These are phyloP conservation scores for Limosa lapponica DNA, from an alignment of 2,797 vertebrate species.

Conservation along the genomic window DNA sequence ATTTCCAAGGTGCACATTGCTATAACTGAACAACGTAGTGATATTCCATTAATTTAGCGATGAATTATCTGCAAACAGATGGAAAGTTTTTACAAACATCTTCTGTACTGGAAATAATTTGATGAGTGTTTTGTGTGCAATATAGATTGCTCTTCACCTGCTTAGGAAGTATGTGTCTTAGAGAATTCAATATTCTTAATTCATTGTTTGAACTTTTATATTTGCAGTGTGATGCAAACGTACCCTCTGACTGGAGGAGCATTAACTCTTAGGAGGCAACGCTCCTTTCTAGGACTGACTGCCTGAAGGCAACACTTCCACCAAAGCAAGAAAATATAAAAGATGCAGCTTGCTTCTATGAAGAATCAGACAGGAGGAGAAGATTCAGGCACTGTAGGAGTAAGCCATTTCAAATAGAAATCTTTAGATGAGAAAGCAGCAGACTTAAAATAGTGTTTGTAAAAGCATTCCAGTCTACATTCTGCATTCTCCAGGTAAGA, in stretches of 20 bases:
- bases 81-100: conserved; percentile 1
- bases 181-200: conserved; percentile 16
- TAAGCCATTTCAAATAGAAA: neutral
- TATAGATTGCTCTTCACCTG: neutral
- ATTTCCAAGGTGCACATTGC: neutral
- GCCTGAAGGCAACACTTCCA: neutral
- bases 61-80: conserved; percentile 26
- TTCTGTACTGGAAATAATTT: neutral
- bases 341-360: neutral
- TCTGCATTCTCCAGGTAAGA: neutral
- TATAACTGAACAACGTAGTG: neutral
- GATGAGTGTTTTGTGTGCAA: neutral
- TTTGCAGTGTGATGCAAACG: conserved; percentile 12
- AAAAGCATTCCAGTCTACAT: neutral
- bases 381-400: neutral
- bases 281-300: neutral
- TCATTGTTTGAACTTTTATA: conserved; percentile 7
- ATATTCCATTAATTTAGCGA: neutral
- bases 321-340: neutral
- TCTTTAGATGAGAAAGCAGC: neutral
- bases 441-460: neutral
- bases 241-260: neutral
- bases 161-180: neutral
- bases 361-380: neutral
- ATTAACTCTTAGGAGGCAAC: neutral